A percentile compares a stretch with the other conserved stretches of the same genome.
These are phyloP conservation scores for Nemurella pictetii DNA, from an alignment of 2,888 invertebrate genomes.

Conservation along the genomic window DNA sequence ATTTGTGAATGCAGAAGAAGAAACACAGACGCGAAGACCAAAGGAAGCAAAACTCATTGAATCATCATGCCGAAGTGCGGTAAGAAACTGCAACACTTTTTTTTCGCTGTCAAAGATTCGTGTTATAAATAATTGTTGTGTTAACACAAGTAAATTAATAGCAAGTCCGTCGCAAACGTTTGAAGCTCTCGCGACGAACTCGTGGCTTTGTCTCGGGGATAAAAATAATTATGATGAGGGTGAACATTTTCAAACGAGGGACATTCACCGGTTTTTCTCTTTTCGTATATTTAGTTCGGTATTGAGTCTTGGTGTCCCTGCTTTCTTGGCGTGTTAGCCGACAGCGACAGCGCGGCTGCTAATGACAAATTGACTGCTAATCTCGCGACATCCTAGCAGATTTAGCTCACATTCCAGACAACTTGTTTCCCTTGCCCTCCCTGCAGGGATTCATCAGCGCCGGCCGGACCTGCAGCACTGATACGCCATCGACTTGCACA, in stretches of 20 bases:
- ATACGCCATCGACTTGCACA: no score
- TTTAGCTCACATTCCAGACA: constrained; percentile 32
- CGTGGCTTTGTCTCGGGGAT: neutral
- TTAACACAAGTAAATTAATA: neutral
- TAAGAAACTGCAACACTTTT: no score
- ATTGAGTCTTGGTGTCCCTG: neutral
- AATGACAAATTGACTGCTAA: constrained; percentile 38
- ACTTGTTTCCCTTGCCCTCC: neutral
- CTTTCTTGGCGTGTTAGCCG: neutral
- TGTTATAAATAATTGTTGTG: neutral
- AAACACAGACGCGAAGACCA: no score
- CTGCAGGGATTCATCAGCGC: no score
- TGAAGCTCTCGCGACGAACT: neutral
- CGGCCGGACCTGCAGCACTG: no score
- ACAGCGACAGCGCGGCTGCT: neutral
- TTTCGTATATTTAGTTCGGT: neutral
- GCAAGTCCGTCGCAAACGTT: neutral
- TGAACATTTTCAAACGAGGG: neutral
- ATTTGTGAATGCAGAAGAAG: no score
- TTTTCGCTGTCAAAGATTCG: no score
- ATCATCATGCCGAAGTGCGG: no score
- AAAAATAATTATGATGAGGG: neutral
- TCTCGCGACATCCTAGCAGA: constrained; percentile 39
- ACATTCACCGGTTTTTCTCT: neutral
- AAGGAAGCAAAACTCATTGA: no score